A percentile compares a stretch with the other conserved stretches of the same genome.
Evolutionary conservation across 2,797 vertebrate genomes (phyloP).

Genomic region (Antennarius maculatus): DNA sequence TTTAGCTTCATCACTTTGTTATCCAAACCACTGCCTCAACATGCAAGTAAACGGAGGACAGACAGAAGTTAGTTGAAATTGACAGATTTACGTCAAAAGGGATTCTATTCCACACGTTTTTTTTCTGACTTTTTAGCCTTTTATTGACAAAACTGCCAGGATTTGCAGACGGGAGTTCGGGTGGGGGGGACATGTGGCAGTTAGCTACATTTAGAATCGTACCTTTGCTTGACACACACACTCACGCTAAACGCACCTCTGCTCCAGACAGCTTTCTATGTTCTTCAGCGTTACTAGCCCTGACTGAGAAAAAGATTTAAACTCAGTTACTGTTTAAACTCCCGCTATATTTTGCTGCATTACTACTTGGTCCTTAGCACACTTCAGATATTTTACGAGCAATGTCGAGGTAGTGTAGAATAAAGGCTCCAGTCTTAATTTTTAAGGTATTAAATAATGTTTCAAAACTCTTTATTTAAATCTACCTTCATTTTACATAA

Average conservation of each 20-base stretch:
- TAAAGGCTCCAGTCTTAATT: neutral
- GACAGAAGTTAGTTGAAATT: no score
- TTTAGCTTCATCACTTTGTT: neutral
- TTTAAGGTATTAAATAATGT: neutral
- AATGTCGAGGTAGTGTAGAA: neutral
- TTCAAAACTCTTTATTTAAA: neutral
- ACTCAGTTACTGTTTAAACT: neutral
- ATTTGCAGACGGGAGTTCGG: no score
- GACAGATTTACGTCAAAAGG: no score
- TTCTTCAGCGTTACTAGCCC: neutral
- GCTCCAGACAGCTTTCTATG: neutral
- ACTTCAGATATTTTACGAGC: neutral
- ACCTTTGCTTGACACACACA: no score
- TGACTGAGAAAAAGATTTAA: neutral
- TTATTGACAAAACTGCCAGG: no score
- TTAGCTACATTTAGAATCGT: no score
- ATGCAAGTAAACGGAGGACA: neutral
- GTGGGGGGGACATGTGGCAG: no score
- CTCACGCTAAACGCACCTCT: no score
- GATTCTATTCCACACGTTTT: no score
- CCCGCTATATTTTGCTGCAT: neutral
- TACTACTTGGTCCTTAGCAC: neutral
- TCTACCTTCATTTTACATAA: neutral
- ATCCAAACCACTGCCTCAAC: neutral
- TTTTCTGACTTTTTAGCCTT: no score